Conservation (phyloP, 2,888 invertebrate genomes). For the Phalera bucephala region DNA sequence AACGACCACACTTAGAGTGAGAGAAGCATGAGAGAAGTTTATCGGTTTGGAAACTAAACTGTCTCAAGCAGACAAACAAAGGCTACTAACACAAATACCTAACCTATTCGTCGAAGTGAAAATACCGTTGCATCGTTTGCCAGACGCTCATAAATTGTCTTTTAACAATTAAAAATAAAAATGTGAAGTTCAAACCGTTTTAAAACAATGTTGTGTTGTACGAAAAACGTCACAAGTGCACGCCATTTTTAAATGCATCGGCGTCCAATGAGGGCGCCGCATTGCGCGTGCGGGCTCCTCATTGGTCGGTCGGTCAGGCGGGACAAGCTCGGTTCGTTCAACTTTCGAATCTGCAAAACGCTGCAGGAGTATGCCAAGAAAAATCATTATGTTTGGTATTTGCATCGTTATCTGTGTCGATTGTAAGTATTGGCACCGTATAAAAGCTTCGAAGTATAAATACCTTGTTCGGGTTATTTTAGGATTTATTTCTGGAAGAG, state of each 20-base stretch:
- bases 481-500: no score
- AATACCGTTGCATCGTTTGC: no score
- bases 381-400: conserved; percentile 33
- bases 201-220: conserved; percentile 21
- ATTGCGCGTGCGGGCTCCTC: conserved; percentile 60
- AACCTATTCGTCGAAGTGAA: no score
- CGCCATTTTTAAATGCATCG: conserved; percentile 39
- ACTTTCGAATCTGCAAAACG: conserved; percentile 60
- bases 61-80: no score
- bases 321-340: conserved; percentile 57
- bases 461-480: no score
- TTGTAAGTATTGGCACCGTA: conserved; percentile 16
- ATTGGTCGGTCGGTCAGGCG: conserved; percentile 37
- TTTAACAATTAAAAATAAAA: conserved; percentile 9
- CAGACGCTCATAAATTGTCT: conserved; percentile 13
- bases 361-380: conserved; percentile 48
- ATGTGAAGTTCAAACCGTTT: no score
- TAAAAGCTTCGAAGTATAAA: no score
- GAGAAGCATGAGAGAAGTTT: no score
- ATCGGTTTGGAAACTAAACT: no score
- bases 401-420: conserved; percentile 15
- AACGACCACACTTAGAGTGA: no score
- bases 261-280: conserved; percentile 68
- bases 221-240: conserved; percentile 36
- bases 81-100: no score